Evolutionary conservation across 2,113 vertebrate genomes (phyloP), one percentile per base, ranked within the genome.

Genomic region (Australoheros scitulus): DNA sequence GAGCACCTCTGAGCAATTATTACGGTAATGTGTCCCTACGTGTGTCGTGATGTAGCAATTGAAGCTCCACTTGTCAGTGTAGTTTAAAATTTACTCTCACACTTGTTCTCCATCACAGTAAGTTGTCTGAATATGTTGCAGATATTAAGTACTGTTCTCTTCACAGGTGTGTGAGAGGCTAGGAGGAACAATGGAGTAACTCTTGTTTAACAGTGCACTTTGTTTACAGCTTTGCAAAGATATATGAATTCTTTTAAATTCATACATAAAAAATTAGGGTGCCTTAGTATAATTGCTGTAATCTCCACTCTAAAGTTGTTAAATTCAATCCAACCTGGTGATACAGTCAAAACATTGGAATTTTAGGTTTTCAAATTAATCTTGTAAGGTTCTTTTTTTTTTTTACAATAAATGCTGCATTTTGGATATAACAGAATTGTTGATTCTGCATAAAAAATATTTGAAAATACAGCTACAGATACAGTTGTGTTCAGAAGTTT

Each of bases 1-100:
- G 76, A 76, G 77, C 34, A 57, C 64, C 79, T 79, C 63, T 0
- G 47, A 88, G 85, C 84, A 80, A 77, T 87, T 86, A 76, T 85
- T 26, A 20, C 63, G 2, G 87, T 89, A 88, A 86, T 80, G 84
- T 32, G 86, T 80, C 72, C 79, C 80, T 17, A 5, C 20, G 82
- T 34, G 5, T 36, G 81, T 83, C 47, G 41, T 70, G 83, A 80
- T 79, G 79, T 2, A 11, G 83, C 80, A 68, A 57, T 24, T 84
- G 32, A 83, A 87, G 77, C 32, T 6, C 68, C 82, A 75, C 52
- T 90, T 87, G 81, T 86, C 68, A 36, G 72, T 8, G 26, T 24
- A 34, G 61, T 85, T 85, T 61, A 58, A 60, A 43, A 84, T 80
- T 70, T 26, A 22, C 63, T 70, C 38, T 64, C 18, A 2, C 24